A percentile compares a stretch with the other conserved stretches of the same genome.
These are phyloP conservation scores for Cenopis cana DNA, from an alignment of 2,888 invertebrate genomes.

Conservation along the genomic window DNA sequence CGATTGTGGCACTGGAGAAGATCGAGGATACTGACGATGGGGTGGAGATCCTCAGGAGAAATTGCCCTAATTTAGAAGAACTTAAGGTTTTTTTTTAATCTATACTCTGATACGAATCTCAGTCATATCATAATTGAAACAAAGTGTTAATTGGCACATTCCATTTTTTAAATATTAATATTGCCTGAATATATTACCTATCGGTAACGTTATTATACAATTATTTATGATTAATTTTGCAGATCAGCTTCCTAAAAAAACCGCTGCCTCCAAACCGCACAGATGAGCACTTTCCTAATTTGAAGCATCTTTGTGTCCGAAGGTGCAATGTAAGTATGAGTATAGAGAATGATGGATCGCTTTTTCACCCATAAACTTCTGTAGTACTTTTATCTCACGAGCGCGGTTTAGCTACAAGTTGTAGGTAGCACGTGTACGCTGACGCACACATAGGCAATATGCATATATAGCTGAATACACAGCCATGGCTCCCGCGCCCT, in stretches of 20 bases:
- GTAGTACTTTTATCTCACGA: no score
- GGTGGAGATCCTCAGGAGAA: not conserved
- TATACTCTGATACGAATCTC: no score
- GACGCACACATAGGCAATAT: no score
- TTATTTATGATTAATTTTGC: not conserved
- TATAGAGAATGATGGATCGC: not conserved
- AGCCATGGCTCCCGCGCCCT: no score
- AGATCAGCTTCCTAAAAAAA: conserved; percentile 2
- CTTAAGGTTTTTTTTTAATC: not conserved
- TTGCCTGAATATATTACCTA: not conserved
- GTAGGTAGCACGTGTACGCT: no score
- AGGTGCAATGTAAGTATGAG: not conserved
- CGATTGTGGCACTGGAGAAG: not conserved
- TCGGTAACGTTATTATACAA: not conserved
- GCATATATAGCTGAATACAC: no score
- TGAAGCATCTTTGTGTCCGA: not conserved
- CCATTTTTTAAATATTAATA: no score
- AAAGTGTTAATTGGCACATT: no score
- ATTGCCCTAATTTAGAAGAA: conserved; percentile 4
- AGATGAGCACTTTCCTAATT: not conserved
- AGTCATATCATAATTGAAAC: no score
- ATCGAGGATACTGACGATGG: not conserved
- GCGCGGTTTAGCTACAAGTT: no score
- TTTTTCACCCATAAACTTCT: not conserved
- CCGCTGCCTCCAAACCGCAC: not conserved